Conservation (phyloP, 2,113 vertebrate genomes). For the Cisticola juncidis region DNA sequence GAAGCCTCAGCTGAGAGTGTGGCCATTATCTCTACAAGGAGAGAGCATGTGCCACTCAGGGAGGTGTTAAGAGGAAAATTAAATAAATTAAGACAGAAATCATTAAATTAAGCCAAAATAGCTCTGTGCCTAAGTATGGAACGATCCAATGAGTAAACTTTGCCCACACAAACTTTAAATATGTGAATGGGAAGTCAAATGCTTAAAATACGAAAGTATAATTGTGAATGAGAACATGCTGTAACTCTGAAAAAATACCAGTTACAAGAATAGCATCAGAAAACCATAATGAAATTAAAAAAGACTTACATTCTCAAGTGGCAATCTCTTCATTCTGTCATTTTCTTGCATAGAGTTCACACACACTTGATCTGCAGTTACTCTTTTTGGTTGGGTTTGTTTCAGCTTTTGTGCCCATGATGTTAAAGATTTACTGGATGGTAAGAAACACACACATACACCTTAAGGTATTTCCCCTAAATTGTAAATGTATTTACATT, state of each 20-base stretch:
- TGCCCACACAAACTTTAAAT: neutral
- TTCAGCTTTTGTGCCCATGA: constrained; percentile 93
- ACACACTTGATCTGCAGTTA: constrained; percentile 15
- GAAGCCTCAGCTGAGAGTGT: neutral
- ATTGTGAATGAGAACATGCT: neutral
- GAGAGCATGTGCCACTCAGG: neutral
- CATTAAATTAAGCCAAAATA: neutral
- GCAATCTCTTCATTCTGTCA: neutral
- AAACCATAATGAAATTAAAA: neutral
- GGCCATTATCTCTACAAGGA: neutral
- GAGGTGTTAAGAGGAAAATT: neutral
- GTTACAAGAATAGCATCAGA: neutral
- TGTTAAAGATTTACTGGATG: constrained; percentile 80
- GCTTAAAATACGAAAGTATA: neutral
- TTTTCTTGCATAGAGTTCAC: constrained; percentile 18
- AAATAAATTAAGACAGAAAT: neutral
- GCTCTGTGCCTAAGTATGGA: neutral
- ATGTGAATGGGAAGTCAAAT: neutral
- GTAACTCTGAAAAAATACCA: neutral
- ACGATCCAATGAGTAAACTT: neutral
- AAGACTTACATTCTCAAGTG: constrained; percentile 54
- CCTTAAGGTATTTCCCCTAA: neutral
- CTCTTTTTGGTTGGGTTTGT: constrained; percentile 77
- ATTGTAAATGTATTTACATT: too few species aligned
- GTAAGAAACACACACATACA: neutral